Base-by-base conservation (phyloP, 2,797 vertebrate genomes). In the Gymnoscopelus braueri region DNA sequence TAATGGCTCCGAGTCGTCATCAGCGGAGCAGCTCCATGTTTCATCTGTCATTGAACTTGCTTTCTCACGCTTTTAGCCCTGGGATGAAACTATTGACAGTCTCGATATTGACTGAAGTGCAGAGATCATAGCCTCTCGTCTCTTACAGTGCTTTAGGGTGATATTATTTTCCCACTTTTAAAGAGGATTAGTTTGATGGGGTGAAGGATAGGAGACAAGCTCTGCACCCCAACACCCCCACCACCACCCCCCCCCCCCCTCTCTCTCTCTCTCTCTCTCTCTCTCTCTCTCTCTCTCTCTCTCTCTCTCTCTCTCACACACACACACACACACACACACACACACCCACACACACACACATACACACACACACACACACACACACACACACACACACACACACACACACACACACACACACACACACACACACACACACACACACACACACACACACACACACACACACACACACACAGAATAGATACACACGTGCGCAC, bases 151-250 rank as follows among this genome's bases (percentile, higher is more conserved):
- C 72, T 67, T 77, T 62, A 65, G 67, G 72, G 73, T 63, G 67
- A 65, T 10, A 44, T 44, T 44, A 63, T 66, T 69, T 48, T 69
- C 26, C 59, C 55, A 1, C 39, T 44, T 53, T 57, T 50, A 57
- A 57, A 57, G 68, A 64, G 69, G 29, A 29, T 53, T 9, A 66
- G 60, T 44, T 59, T 14, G 54, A 66, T 60, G 73, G 76, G 56
- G 67, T 69, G 76, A 72, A 60, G 44, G 64, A 65, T 71, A 15
- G 72, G 15, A 75, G 68, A 53, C 58, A 8, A 57, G 10, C 75
- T 64, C 8, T 24, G 55, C 39, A 60, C 63, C 64, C 39, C 74
- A 13, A 14, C 14, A 9, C 61, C 7, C 3, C 48, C 67, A 65
- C 70, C 32, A 48, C 56, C 26, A 2, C 3, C 67, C 39, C 61